phyloP scores from a whole-genome alignment of 2,797 vertebrate genomes.

The Catamblyrhynchus diadema region DNA sequence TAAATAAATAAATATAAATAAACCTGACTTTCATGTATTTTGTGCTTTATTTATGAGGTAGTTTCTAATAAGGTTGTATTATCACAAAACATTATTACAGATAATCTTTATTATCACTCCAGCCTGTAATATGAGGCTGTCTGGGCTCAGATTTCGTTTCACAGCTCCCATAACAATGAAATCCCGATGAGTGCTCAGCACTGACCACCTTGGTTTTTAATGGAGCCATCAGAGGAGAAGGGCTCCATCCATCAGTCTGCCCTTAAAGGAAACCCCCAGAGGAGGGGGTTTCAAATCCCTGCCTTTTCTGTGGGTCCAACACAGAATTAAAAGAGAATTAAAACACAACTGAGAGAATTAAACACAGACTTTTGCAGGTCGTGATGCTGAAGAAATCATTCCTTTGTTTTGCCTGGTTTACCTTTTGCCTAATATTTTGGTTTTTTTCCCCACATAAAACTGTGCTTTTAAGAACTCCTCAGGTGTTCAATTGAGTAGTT shows the following conservation, averaged over 20 bases:
- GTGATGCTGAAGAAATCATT: neutral
- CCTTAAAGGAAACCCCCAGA: neutral
- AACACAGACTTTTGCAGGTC: rapidly evolving
- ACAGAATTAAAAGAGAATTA: neutral
- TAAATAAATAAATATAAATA: neutral
- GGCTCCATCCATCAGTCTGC: neutral
- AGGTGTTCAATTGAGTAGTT: neutral
- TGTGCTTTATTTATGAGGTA: neutral
- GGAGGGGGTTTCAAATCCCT: neutral
- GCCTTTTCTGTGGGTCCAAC: neutral
- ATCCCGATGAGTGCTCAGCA: neutral
- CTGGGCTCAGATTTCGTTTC: constrained; percentile 4
- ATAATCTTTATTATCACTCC: neutral
- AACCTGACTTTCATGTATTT: neutral
- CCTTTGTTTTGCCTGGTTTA: neutral
- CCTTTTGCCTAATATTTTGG: neutral
- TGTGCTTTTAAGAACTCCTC: neutral
- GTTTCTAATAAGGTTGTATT: neutral
- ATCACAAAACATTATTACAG: neutral
- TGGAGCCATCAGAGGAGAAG: neutral
- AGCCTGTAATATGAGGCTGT: neutral
- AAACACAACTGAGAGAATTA: neutral
- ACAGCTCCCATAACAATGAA: neutral
- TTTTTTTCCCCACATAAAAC: rapidly evolving
- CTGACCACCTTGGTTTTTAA: neutral